Percentiles rank a stretch among this genome's conserved stretches.
Evolutionary conservation across 1,140 invertebrate genomes (phyloP).

Genomic region (Proctacanthus coquilletti): DNA sequence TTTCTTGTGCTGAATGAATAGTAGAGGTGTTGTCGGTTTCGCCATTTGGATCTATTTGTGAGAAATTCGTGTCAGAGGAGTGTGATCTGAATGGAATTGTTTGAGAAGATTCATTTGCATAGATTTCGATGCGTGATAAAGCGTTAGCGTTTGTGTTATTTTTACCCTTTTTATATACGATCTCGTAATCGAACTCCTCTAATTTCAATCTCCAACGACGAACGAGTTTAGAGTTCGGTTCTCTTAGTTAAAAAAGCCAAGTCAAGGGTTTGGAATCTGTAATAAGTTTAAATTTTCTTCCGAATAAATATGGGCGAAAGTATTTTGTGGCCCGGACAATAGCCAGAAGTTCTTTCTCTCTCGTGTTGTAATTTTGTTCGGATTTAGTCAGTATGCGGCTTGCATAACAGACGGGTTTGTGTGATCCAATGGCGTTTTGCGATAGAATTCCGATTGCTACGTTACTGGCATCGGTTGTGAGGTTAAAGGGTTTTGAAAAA

Average conservation of each 20-base stretch:
- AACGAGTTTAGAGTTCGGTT: constrained; percentile 28
- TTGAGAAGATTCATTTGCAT: no score
- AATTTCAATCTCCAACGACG: constrained; percentile 32
- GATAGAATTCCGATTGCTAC: constrained; percentile 17
- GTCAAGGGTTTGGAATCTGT: constrained; percentile 36
- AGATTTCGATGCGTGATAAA: constrained; percentile 10
- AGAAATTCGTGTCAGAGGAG: no score
- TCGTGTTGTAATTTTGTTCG: constrained; percentile 28
- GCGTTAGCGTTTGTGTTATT: constrained; percentile 22
- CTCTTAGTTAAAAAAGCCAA: constrained; percentile 33
- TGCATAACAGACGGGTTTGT: constrained; percentile 24
- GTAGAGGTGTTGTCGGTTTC: no score
- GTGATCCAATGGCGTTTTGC: constrained; percentile 14
- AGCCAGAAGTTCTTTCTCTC: constrained; percentile 27
- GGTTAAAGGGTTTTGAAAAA: constrained; percentile 12
- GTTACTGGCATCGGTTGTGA: constrained; percentile 15
- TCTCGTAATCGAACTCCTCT: constrained; percentile 31
- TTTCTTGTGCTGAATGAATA: no score
- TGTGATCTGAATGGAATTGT: no score
- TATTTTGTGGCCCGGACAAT: constrained; percentile 30
- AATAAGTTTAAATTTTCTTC: constrained; percentile 31
- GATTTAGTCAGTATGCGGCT: constrained; percentile 25
- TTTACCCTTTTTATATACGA: constrained; percentile 29
- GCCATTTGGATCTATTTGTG: no score
- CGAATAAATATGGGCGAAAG: constrained; percentile 33